Conservation (phyloP, 2,113 vertebrate species). For the Myiozetetes cayanensis region DNA sequence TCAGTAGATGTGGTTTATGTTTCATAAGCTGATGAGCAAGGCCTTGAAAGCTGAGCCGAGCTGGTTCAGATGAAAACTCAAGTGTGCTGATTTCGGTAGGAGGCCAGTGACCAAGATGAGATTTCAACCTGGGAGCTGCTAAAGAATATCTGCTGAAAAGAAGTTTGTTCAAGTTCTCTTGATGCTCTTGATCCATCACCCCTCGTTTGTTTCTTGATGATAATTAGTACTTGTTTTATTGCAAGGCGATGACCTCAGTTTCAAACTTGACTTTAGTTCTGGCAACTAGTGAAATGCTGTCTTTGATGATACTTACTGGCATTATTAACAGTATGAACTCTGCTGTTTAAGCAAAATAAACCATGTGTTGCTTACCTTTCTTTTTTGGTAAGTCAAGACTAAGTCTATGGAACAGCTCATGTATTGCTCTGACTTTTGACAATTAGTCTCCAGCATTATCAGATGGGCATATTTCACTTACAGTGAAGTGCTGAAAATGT, state of each 20-base stretch:
- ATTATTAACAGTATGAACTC: conserved; percentile 58
- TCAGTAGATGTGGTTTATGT: conserved; percentile 42
- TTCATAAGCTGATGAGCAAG: conserved; percentile 49
- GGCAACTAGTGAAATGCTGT: conserved; percentile 62
- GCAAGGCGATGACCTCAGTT: conserved; percentile 52
- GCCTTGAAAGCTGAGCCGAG: conserved; percentile 54
- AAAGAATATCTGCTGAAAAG: conserved; percentile 63
- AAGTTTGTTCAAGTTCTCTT: conserved; percentile 57
- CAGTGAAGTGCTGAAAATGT: conserved; percentile 42
- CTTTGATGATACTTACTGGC: conserved; percentile 47
- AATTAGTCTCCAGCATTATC: conserved; percentile 12
- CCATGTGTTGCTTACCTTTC: conserved; percentile 48
- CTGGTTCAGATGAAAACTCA: conserved; percentile 51
- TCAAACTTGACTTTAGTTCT: conserved; percentile 59
- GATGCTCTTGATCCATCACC: conserved; percentile 33
- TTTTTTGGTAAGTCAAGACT: conserved; percentile 50
- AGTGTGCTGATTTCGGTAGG: conserved; percentile 65
- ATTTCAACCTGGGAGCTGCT: conserved; percentile 62
- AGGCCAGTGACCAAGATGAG: conserved; percentile 62
- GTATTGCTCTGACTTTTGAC: conserved; percentile 44
- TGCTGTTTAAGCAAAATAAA: conserved; percentile 61
- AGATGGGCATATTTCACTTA: conserved; percentile 28
- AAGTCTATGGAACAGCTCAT: conserved; percentile 34
- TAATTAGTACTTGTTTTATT: conserved; percentile 57
- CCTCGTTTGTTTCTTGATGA: conserved; percentile 56